These are phyloP conservation scores for Pampus argenteus DNA, from an alignment of 2,797 vertebrate genomes.

Conservation along the genomic window DNA sequence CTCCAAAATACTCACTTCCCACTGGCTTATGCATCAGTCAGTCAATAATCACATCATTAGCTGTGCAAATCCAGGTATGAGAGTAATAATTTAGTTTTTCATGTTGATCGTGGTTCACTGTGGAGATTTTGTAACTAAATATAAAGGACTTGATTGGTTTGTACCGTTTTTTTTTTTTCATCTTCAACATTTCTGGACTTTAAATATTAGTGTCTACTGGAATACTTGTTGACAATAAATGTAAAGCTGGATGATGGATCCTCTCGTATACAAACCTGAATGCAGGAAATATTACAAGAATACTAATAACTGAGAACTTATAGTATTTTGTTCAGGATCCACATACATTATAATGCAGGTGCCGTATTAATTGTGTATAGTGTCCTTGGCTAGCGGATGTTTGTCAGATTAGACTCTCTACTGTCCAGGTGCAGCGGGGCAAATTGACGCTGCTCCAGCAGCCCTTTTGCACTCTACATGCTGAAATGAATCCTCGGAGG, in stretches of 20 bases:
- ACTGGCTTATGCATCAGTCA: slow-evolving; percentile 41
- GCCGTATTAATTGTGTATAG: slow-evolving; percentile 27
- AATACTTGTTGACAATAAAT: slow-evolving; percentile 1
- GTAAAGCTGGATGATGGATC: slow-evolving; percentile 26
- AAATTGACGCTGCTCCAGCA: slow-evolving; percentile 41
- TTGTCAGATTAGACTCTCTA: slow-evolving; percentile 43
- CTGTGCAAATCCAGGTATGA: slow-evolving; percentile 12
- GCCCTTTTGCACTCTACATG: slow-evolving; percentile 34
- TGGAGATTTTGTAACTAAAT: neutral
- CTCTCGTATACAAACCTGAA: slow-evolving; percentile 17
- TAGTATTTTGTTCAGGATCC: slow-evolving; percentile 1
- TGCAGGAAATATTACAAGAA: slow-evolving; percentile 24
- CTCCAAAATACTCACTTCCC: slow-evolving; percentile 34
- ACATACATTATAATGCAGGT: slow-evolving; percentile 30
- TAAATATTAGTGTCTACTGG: neutral
- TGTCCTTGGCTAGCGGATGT: slow-evolving; percentile 29
- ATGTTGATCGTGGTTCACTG: slow-evolving; percentile 1
- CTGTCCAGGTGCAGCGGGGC: slow-evolving; percentile 30
- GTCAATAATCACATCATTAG: slow-evolving; percentile 56
- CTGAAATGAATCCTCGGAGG: slow-evolving; percentile 68
- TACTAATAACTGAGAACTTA: slow-evolving; percentile 18
- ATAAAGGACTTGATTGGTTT: neutral
- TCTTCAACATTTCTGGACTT: slow-evolving; percentile 1
- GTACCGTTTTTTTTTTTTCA: neutral
- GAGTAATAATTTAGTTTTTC: neutral